Conservation (phyloP, 37 sponge, comb jelly and placozoan genomes). For the Geodia barretti region DNA sequence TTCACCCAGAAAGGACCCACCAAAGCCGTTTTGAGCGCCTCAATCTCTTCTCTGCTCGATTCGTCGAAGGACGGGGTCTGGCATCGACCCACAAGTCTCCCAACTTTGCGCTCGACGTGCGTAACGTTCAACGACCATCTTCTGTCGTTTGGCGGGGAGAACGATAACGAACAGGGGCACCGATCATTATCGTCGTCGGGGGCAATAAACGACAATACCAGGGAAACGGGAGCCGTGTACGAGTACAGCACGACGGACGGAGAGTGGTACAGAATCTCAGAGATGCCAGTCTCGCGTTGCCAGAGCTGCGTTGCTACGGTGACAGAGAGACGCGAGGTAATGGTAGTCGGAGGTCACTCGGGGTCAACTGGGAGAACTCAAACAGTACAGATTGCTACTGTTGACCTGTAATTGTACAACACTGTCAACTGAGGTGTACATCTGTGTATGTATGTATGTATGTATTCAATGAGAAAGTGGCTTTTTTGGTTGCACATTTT, state of each 20-base stretch:
- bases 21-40: neutral
- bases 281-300: neutral
- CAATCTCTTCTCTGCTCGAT: neutral
- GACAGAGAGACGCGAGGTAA: neutral
- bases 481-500: too few relatives aligned
- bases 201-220: neutral
- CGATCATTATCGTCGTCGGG: neutral
- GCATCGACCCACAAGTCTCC: neutral
- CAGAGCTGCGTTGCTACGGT: neutral
- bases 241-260: neutral
- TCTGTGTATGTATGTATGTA: too few relatives aligned
- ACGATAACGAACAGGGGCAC: neutral
- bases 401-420: neutral
- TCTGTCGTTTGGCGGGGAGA: neutral
- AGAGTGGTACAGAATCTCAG: neutral
- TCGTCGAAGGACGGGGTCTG: neutral
- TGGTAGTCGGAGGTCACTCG: neutral
- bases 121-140: neutral
- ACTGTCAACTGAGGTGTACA: too few relatives aligned
- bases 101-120: neutral
- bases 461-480: too few relatives aligned
- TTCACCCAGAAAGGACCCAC: neutral
- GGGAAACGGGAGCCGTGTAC: neutral
- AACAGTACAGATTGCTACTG: neutral
- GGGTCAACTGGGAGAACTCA: neutral